phyloP scores from a whole-genome alignment of 2,113 vertebrate species.

The Panurus biarmicus region DNA sequence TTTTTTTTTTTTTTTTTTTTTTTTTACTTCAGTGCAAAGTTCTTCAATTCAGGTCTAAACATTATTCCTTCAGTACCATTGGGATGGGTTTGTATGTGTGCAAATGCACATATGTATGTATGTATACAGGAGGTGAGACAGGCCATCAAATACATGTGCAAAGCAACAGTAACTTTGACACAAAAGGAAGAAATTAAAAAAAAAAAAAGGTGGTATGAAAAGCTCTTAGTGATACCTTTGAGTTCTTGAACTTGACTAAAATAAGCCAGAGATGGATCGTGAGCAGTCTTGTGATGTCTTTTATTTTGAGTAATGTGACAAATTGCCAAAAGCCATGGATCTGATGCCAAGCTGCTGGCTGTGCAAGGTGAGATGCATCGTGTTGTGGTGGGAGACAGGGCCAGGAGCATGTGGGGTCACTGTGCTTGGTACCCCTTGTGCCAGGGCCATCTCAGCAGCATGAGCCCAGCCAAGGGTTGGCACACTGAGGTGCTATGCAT shows the following conservation, averaged over 20 bases:
- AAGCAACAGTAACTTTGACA: neutral
- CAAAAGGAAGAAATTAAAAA: neutral
- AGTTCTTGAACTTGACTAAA: neutral
- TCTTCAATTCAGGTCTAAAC: neutral
- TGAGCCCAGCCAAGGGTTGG: neutral
- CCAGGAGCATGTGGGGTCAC: neutral
- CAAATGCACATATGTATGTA: neutral
- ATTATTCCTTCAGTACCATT: neutral
- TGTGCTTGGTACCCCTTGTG: neutral
- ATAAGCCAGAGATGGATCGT: neutral
- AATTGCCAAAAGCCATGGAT: neutral
- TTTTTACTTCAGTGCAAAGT: neutral
- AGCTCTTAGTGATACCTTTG: neutral
- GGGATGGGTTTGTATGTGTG: neutral
- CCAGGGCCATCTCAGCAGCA: neutral
- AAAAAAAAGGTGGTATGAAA: neutral
- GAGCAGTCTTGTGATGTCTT: neutral
- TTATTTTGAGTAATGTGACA: neutral
- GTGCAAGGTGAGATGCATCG: rapidly evolving
- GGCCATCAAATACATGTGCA: neutral
- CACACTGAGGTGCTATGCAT: neutral
- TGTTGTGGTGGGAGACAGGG: neutral
- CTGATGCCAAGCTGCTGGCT: neutral
- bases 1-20: too few relatives aligned
- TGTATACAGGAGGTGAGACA: neutral